These are phyloP conservation scores for Hystrix cristata DNA, from an alignment of 2,113 vertebrate species.

Conservation along the genomic window DNA sequence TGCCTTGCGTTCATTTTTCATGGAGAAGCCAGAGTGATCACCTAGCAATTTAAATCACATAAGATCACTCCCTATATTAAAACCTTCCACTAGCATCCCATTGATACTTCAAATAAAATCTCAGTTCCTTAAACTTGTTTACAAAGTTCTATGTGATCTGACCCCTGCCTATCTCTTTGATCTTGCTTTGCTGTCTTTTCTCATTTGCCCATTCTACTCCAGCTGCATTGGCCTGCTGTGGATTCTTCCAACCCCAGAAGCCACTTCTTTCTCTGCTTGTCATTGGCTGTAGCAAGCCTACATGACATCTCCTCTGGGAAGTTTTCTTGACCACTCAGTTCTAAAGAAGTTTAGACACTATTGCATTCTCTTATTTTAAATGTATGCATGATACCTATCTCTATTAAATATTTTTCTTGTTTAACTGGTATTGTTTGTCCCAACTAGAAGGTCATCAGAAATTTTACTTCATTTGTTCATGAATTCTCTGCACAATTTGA, in stretches of 20 bases:
- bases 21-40: background rate
- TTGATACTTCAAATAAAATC: background rate
- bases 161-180: background rate
- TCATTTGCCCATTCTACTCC: background rate
- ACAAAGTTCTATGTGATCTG: background rate
- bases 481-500: background rate
- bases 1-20: background rate
- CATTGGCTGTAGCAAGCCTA: background rate
- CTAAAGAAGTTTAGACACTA: background rate
- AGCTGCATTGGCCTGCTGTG: background rate
- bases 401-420: background rate
- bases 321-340: background rate
- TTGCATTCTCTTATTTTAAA: background rate
- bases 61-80: background rate
- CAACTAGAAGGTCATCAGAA: background rate
- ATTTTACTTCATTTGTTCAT: background rate
- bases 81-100: background rate
- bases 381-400: background rate
- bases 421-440: conserved; percentile 29
- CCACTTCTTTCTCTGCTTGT: conserved; percentile 10
- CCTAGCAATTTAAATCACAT: conserved; percentile 3
- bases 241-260: background rate
- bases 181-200: background rate
- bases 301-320: background rate
- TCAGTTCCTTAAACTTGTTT: background rate